A percentile compares a stretch with the other conserved stretches of the same genome.
These are phyloP conservation scores for Scaptodrosophila latifasciaeformis DNA, from an alignment of 2,888 invertebrate species.

Conservation along the genomic window DNA sequence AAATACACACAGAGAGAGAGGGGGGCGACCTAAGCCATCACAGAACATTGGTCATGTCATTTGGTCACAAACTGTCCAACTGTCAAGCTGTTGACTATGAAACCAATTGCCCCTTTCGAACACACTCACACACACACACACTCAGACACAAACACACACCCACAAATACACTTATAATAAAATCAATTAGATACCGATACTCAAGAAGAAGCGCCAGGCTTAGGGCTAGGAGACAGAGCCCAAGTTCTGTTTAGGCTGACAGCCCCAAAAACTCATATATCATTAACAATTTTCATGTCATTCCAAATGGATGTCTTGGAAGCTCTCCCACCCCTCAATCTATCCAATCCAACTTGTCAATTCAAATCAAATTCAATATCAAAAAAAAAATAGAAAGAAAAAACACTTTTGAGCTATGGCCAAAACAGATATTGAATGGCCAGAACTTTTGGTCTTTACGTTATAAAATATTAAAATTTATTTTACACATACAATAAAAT, in stretches of 20 bases:
- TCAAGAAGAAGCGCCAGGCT: background rate
- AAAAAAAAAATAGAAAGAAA: conserved; percentile 9
- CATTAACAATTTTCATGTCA: conserved; percentile 66
- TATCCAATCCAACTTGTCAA: conserved; percentile 21
- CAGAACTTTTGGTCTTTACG: too few species aligned
- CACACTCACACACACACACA: too few species aligned
- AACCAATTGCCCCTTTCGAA: background rate
- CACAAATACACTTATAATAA: too few species aligned
- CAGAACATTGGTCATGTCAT: conserved; percentile 24
- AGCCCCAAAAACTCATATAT: conserved; percentile 52
- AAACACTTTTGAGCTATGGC: background rate
- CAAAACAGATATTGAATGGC: too few species aligned
- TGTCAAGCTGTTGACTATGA: conserved; percentile 44
- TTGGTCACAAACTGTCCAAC: conserved; percentile 40
- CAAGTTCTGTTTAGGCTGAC: background rate
- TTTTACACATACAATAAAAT: conserved; percentile 50
- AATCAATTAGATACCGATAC: conserved; percentile 51
- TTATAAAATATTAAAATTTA: conserved; percentile 61
- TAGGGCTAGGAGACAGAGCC: background rate
- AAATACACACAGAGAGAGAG: conserved; percentile 34
- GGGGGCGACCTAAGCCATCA: background rate
- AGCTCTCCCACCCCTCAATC: background rate
- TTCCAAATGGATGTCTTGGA: conserved; percentile 49
- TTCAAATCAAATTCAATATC: conserved; percentile 26
- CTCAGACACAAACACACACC: too few species aligned